Evolutionary conservation across 2,888 invertebrate species (phyloP).

Genomic region (Monopis laevigella): DNA sequence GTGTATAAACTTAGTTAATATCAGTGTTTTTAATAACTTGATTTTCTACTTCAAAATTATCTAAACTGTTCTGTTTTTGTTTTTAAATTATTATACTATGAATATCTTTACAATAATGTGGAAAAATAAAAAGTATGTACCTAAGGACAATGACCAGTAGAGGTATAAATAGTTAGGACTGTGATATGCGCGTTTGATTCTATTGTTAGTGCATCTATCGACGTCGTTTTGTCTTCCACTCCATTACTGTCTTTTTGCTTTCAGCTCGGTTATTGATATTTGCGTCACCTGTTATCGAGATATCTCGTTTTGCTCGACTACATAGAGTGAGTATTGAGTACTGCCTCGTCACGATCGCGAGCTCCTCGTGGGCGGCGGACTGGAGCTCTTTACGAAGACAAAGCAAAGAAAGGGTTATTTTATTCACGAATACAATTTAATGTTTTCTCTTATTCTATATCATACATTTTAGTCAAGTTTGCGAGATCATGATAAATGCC

Average conservation of each 20-base stretch:
- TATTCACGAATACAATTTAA: conserved; percentile 11
- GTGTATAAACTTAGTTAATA: no score
- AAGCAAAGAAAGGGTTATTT: conserved; percentile 9
- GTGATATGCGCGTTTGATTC: no score
- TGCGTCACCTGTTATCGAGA: conserved; percentile 40
- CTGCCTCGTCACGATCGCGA: conserved; percentile 36
- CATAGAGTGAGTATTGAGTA: conserved; percentile 9
- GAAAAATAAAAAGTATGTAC: no score
- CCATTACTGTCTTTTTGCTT: conserved; percentile 35
- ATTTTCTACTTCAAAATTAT: no score
- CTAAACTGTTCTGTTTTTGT: no score
- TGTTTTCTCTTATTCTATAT: conserved; percentile 6
- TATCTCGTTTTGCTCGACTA: conserved; percentile 5
- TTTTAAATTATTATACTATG: no score
- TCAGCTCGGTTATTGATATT: conserved; percentile 47
- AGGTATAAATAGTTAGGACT: no score
- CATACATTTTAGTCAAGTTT: conserved; percentile 2
- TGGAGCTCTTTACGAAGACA: conserved; percentile 9
- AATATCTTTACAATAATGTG: no score
- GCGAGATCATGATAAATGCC: conserved; percentile 6
- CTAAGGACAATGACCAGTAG: no score
- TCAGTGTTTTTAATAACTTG: no score
- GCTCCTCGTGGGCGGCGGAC: conserved; percentile 32
- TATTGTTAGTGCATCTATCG: no score
- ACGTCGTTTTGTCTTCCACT: no score